Base-by-base conservation (phyloP, 1,140 invertebrate genomes). In the Lepidurus arcticus region DNA sequence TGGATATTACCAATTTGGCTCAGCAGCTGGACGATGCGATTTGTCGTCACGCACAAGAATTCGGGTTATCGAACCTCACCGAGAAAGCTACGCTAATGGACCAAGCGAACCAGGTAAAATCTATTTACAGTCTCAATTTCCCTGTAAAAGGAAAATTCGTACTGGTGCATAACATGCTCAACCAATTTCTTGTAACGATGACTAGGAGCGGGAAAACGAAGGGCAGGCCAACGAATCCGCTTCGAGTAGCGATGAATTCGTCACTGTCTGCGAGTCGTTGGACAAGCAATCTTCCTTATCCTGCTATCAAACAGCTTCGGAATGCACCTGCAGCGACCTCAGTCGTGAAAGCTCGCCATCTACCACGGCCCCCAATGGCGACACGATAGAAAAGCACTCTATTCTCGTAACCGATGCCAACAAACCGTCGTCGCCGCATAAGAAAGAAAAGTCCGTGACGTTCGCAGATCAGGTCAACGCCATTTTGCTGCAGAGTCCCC, bases 1-100 rank as follows among this genome's bases (percentile, higher is more conserved):
- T 86, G n/a, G 89, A 90, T 83, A 90, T 91, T 0, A 90, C 90
- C 8, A 86, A 86, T 74, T 85, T 91, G 2, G 90, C 90, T 1
- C 90, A 91, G 81, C 88, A 90, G 78, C 83, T 92, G 73, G 91
- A 91, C 81, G 86, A 86, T 9, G 85, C 83, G 83, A 85, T 84
- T 21, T 65, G 75, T 78, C 73, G 43, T 44, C 26, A 45, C 21
- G 16, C 53, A n/a, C 53, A 65, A 65, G 53, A 65, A 65, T 13
- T 65, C 13, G 53, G 53, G 21, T 21, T 65, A 7, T 9, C 53
- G 16, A 65, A 21, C 13, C 16, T 65, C 21, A 65, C 53, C 16
- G 53, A 65, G 53, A 65, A 65, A 65, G 21, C 16, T 16, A 21
- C 53, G 21, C 13, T 65, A 65, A 65, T 65, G 53, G 53, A 65